These are phyloP conservation scores for Hyla sarda DNA, from an alignment of 2,113 vertebrate species.

Conservation along the genomic window DNA sequence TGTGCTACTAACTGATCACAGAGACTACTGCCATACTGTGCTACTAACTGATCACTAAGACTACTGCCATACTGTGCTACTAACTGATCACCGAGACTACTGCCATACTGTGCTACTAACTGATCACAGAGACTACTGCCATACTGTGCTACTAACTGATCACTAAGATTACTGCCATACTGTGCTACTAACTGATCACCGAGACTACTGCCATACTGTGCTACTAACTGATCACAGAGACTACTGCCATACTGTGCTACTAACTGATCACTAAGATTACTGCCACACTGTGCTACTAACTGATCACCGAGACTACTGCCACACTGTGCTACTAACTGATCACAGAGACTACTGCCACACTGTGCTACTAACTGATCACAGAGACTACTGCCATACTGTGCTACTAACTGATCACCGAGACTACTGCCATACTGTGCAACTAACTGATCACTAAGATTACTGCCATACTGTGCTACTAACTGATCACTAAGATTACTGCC, in stretches of 20 bases:
- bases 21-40: background rate
- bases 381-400: background rate
- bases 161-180: too few species aligned
- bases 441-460: background rate
- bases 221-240: background rate
- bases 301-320: background rate
- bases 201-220: background rate
- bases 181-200: too few species aligned
- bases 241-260: background rate
- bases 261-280: background rate
- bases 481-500: background rate
- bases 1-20: too few species aligned
- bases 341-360: too few species aligned
- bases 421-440: too few species aligned
- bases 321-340: background rate
- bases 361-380: too few species aligned
- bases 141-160: background rate
- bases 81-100: background rate
- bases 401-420: background rate
- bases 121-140: background rate
- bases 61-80: too few species aligned
- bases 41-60: background rate
- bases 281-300: too few species aligned
- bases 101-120: background rate
- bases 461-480: background rate